phyloP scores from a whole-genome alignment of 1,140 invertebrate genomes.

The Protaetia brevitarsis region DNA sequence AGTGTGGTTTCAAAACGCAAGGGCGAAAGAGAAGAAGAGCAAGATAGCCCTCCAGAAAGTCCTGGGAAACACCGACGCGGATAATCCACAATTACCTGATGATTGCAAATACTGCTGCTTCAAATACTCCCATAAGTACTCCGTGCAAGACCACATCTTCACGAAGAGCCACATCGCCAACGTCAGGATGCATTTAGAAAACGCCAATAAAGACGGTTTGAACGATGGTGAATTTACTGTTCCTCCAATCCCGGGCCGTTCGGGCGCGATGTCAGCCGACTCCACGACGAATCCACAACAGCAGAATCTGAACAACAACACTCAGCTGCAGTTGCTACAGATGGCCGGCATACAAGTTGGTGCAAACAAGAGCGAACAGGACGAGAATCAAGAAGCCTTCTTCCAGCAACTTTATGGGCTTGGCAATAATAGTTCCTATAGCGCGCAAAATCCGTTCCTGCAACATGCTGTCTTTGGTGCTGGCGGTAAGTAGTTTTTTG shows the following conservation, averaged over 20 bases:
- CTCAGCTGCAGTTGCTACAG: conserved; percentile 41
- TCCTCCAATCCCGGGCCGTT: conserved; percentile 45
- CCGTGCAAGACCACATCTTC: conserved; percentile 92
- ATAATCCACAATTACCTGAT: conserved; percentile 64
- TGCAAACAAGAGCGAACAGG: conserved; percentile 22
- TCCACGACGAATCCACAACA: conserved; percentile 42
- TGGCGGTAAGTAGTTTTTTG: conserved; percentile 43
- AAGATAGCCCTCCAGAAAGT: conserved; percentile 63
- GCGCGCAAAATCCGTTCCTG: conserved; percentile 47
- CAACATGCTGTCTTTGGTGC: conserved; percentile 48
- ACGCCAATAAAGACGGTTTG: conserved; percentile 37
- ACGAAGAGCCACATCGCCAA: conserved; percentile 82
- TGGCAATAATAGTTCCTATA: conserved; percentile 42
- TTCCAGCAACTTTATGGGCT: conserved; percentile 48
- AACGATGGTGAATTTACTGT: conserved; percentile 44
- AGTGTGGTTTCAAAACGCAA: conserved; percentile 97
- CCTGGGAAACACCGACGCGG: conserved; percentile 52
- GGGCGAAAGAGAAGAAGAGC: conserved; percentile 97
- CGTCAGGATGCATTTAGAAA: conserved; percentile 71
- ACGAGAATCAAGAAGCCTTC: conserved; percentile 42
- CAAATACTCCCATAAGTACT: conserved; percentile 89
- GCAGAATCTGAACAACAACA: conserved; percentile 45
- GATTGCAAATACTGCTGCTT: conserved; percentile 87
- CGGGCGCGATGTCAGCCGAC: conserved; percentile 41
- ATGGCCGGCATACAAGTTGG: conserved; percentile 26